phyloP scores from a whole-genome alignment of 2,113 vertebrate genomes.

The Salvelinus fontinalis region DNA sequence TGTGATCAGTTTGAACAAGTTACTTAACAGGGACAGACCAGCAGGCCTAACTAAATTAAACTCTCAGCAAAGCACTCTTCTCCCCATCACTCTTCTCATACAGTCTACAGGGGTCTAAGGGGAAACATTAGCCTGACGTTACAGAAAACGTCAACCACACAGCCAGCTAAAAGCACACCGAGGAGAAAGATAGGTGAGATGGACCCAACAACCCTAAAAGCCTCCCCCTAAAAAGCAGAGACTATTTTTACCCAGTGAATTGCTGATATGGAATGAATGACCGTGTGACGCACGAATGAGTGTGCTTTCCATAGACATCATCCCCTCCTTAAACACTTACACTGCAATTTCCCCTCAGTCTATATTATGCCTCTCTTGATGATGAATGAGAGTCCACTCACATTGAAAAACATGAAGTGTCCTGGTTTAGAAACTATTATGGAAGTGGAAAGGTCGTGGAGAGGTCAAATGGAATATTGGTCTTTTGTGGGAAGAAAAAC shows the following conservation, averaged over 20 bases:
- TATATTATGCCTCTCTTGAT: not conserved
- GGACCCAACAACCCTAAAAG: constrained; percentile 27
- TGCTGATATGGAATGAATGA: constrained; percentile 14
- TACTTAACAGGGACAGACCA: constrained; percentile 21
- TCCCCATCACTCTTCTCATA: constrained; percentile 1
- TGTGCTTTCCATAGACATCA: not conserved
- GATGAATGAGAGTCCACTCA: not conserved
- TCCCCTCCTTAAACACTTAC: not conserved
- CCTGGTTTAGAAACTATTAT: too few species aligned
- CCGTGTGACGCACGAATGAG: constrained; percentile 22
- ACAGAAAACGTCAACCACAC: constrained; percentile 6
- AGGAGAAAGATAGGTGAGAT: not conserved
- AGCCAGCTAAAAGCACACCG: constrained; percentile 10
- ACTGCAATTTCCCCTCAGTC: not conserved
- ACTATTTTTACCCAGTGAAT: constrained; percentile 7
- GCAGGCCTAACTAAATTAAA: not conserved
- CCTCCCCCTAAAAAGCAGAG: constrained; percentile 10
- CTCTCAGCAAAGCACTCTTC: constrained; percentile 11
- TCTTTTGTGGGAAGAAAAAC: too few species aligned
- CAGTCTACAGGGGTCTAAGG: constrained; percentile 21
- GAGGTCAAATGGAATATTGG: too few species aligned
- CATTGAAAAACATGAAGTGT: not conserved
- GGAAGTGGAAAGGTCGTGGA: too few species aligned
- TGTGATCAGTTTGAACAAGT: constrained; percentile 19
- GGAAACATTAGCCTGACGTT: constrained; percentile 2